phyloP scores from a whole-genome alignment of 2,797 vertebrate genomes.

The Smutsia temminckii region DNA sequence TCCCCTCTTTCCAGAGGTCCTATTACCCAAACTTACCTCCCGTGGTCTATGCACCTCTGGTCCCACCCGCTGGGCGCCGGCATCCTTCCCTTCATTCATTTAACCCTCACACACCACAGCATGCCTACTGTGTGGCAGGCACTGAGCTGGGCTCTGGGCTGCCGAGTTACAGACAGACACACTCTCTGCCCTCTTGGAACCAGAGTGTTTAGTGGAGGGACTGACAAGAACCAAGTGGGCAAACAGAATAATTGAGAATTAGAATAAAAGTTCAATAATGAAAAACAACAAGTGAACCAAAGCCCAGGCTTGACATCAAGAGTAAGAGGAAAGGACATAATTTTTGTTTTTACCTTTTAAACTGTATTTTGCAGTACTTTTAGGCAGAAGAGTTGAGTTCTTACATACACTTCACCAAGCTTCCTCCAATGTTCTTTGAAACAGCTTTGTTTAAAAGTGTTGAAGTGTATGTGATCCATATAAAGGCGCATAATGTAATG shows the following conservation, averaged over 20 bases:
- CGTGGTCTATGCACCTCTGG: accelerated
- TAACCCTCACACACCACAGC: not conserved
- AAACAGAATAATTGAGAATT: not conserved
- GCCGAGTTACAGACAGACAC: not conserved
- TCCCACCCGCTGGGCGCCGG: not conserved
- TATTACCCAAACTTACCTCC: not conserved
- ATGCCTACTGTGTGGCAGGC: not conserved
- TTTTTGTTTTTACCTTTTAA: not conserved
- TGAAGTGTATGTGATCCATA: not conserved
- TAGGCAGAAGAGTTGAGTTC: not conserved
- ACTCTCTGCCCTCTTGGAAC: not conserved
- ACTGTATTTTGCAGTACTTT: not conserved
- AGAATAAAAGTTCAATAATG: not conserved
- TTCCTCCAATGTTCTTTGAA: not conserved
- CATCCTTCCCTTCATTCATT: not conserved
- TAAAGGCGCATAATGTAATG: not conserved
- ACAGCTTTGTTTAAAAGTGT: too few relatives aligned
- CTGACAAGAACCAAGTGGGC: not conserved
- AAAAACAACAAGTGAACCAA: not conserved
- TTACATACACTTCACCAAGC: not conserved
- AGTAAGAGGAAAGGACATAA: not conserved
- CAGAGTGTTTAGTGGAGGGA: not conserved
- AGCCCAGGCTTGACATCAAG: not conserved
- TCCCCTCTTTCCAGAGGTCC: not conserved
- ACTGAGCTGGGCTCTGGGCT: not conserved